Conservation (phyloP, 2,888 invertebrate genomes). For the Sepiola atlantica region DNA sequence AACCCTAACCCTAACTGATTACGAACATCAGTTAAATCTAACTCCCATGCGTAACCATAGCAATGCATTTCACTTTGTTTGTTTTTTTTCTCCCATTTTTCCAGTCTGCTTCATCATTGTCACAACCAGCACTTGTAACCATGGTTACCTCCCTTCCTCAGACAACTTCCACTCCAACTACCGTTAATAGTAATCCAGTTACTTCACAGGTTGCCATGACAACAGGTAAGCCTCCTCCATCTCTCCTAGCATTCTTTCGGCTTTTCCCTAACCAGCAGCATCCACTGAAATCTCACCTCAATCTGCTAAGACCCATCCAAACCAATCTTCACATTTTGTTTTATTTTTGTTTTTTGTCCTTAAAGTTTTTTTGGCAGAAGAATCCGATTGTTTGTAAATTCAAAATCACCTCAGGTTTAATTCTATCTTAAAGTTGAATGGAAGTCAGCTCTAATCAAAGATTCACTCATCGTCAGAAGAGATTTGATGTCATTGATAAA, state of each 20-base stretch:
- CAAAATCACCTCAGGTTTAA: neutral
- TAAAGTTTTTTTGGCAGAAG: neutral
- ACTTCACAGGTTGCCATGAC: slow-evolving; percentile 58
- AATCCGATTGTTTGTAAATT: neutral
- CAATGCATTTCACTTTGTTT: slow-evolving; percentile 15
- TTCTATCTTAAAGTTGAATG: neutral
- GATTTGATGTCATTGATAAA: neutral
- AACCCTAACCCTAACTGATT: no score
- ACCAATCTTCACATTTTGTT: neutral
- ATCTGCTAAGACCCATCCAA: neutral
- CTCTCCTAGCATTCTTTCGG: neutral
- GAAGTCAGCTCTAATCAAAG: neutral
- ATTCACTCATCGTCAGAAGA: neutral
- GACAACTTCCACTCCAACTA: slow-evolving; percentile 54
- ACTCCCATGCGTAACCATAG: neutral
- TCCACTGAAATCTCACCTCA: neutral
- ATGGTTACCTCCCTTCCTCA: slow-evolving; percentile 67
- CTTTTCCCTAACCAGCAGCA: neutral
- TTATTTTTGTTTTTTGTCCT: neutral
- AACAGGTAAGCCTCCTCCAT: slow-evolving; percentile 56
- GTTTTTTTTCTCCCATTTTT: slow-evolving; percentile 1
- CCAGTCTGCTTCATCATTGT: slow-evolving; percentile 50
- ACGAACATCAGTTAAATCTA: no score
- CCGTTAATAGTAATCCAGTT: slow-evolving; percentile 56
- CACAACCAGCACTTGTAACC: slow-evolving; percentile 64